Evolutionary conservation across 2,113 vertebrate species (phyloP).

Genomic region (Callipepla californica): DNA sequence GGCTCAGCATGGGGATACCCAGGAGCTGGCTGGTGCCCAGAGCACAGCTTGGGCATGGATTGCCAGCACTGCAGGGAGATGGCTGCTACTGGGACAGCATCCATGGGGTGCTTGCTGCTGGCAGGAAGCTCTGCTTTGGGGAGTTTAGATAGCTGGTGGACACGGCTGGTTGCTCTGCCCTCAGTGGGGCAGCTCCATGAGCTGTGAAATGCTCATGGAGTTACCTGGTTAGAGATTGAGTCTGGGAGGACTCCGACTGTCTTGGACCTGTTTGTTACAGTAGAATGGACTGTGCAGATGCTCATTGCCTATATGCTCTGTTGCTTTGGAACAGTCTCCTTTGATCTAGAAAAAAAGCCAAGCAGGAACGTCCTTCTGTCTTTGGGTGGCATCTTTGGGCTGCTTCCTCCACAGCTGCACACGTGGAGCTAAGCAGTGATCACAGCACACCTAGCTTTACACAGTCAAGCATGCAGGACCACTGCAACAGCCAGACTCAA

Average conservation of each 20-base stretch:
- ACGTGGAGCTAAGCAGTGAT: not conserved
- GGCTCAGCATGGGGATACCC: not conserved
- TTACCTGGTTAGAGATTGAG: not conserved
- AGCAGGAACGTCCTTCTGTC: not conserved
- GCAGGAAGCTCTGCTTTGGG: constrained; percentile 24
- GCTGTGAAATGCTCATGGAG: not conserved
- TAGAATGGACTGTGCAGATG: not conserved
- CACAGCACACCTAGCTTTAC: not conserved
- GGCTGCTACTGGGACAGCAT: not conserved
- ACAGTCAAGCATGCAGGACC: accelerated
- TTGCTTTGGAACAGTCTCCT: not conserved
- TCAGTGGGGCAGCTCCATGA: not conserved
- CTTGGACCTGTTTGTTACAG: not conserved
- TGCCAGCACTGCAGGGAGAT: not conserved
- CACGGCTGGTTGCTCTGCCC: not conserved
- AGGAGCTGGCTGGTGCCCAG: not conserved
- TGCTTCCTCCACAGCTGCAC: not conserved
- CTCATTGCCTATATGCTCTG: not conserved
- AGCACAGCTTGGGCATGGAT: accelerated
- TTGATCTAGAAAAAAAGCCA: not conserved
- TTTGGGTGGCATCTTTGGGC: not conserved
- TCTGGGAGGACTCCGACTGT: not conserved
- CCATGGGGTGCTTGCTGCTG: not conserved
- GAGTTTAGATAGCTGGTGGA: not conserved
- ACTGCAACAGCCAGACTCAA: not conserved